phyloP scores from a whole-genome alignment of 2,888 invertebrate species.

The Gerris lacustris region DNA sequence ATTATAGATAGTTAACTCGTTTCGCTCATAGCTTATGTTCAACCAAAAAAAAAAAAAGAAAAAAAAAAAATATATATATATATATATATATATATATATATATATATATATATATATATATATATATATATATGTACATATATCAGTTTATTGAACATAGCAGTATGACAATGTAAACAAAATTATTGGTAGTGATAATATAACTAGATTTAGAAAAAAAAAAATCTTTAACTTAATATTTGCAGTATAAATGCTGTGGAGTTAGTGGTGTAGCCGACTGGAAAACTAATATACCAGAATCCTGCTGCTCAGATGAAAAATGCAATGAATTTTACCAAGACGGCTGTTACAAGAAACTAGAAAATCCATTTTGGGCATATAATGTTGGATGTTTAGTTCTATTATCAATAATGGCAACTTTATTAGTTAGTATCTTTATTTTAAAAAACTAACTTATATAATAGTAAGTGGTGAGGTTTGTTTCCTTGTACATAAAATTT shows the following conservation, averaged over 20 bases:
- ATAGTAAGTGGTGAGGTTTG: too few species aligned
- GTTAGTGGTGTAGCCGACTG: neutral
- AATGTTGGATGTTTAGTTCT: too few species aligned
- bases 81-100: constrained; percentile 12
- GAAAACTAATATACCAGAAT: neutral
- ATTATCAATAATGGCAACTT: too few species aligned
- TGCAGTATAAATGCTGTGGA: neutral
- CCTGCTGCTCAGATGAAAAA: neutral
- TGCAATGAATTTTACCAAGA: neutral
- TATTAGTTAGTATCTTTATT: too few species aligned
- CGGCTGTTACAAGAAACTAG: neutral
- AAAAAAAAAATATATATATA: constrained; percentile 1
- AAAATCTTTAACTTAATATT: neutral
- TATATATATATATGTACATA: constrained; percentile 4
- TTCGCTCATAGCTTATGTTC: too few species aligned
- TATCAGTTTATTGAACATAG: neutral
- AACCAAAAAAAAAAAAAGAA: too few species aligned
- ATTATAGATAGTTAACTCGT: too few species aligned
- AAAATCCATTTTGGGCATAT: too few species aligned
- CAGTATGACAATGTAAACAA: neutral
- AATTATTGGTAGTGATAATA: neutral
- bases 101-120: constrained; percentile 12
- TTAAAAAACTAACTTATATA: too few species aligned
- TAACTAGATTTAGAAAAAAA: too few species aligned
- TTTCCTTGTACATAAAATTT: too few species aligned